Evolutionary conservation across 2,113 vertebrate genomes (phyloP), one percentile per base, ranked within the genome.

Genomic region (Phyllopteryx taeniolatus): DNA sequence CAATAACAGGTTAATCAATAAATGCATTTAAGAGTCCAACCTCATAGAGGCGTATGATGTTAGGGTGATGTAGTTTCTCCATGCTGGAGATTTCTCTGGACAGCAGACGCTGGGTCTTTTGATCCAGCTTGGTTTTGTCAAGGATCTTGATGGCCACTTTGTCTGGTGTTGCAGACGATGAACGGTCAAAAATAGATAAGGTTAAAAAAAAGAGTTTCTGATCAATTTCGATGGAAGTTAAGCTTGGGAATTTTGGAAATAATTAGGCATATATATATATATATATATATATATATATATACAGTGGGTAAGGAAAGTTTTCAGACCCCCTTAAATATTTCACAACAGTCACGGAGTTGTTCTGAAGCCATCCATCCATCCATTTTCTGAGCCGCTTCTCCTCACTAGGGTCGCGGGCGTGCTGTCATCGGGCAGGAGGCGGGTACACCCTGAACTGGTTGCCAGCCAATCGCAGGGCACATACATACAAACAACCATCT

Each of bases 61-160:
- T 98, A 74, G 97, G 96, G 72, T 99, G 98, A 68, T 98, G 96
- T 22, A 99, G 90, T 33, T 94, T 96, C 84, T 99, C 97, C 98
- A 99, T 98, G 92, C 95, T 98, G 54, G 96, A 98, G 84, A 99
- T 98, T 88, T 99, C 98, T 35, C 94, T 90, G 31, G 98, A 98
- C 1, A 99, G 91, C 51, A 99, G 92, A 51, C 93, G 91, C 68
- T 98, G 96, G 3, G 97, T 99, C 85, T 98, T 98, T 87, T 95
- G 93, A 83, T 99, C 98, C 80, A 98, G 85, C 80, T 98, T 98
- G 70, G 96, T 96, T 91, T 99, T 99, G 86, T 99, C 97, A 82
- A 99, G 87, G 89, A 99, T 98, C 90, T 99, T 99, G 81, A 99
- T 97, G 57, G 98, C 97, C 80, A 99, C 98, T 90, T 98, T 99